Base-by-base conservation (phyloP, 2,797 vertebrate genomes). In the Takifugu ocellatus region DNA sequence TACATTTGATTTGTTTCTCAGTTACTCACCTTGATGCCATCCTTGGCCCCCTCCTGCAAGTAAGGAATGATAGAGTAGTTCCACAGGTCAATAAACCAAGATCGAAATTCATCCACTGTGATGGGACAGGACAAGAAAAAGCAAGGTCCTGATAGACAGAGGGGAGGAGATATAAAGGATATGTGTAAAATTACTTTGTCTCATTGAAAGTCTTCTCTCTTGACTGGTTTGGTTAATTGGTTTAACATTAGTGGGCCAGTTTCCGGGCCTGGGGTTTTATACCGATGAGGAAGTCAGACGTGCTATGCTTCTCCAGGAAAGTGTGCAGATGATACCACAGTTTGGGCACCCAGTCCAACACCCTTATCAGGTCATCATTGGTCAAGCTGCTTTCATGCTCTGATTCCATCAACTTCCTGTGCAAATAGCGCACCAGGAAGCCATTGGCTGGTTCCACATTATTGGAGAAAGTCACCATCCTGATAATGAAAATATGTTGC, bases 1-100 rank as follows among this genome's bases (percentile, higher is more conserved):
- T 21, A 43, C 42, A 44, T 12, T 3, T 12, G 2, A 5, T 44
- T 5, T 5, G 16, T 44, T 8, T 16, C n/a, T 11, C 8, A 46
- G 16, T 47, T 51, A 61, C 70, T 57, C 78, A 97, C 97, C 93
- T 98, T 99, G 54, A 98, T 92, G 56, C 97, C 97, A 9, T 98
- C 96, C 83, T 98, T 98, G 2, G 96, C 94, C 0, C 97, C 97
- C 69, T 99, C 97, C 75, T 98, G 96, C 59, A 99, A 90, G 69
- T 99, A 99, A 16, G 97, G 97, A 68, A 99, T 98, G 81, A 99
- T 98, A 29, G 97, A 99, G 65, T 96, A 96, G 78, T 99, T 99
- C 97, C 97, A 99, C 46, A 99, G 91, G 81, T 99, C 97, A 0
- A 99, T 99, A 84, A 99, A 99, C 97, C 97, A 99, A 27, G 93